Evolutionary conservation across 2,888 invertebrate genomes (phyloP).

Genomic region (Bombyx huttoni): DNA sequence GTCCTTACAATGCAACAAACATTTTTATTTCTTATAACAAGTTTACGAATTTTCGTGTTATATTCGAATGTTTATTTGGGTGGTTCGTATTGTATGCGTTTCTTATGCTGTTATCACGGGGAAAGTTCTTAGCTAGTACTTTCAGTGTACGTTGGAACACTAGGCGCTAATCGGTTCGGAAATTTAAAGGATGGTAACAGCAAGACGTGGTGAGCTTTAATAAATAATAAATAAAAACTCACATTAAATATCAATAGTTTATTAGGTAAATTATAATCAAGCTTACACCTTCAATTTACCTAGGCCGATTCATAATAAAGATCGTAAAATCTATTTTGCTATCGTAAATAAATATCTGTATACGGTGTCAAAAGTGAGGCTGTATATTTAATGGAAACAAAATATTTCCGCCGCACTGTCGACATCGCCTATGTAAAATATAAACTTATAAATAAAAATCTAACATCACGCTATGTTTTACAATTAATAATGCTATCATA

Average conservation of each 20-base stretch:
- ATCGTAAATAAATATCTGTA: constrained; percentile 22
- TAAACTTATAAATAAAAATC: constrained; percentile 59
- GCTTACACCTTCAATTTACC: constrained; percentile 64
- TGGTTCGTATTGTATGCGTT: too few relatives aligned
- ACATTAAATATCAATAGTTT: constrained; percentile 63
- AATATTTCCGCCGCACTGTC: constrained; percentile 5
- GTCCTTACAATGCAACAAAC: too few relatives aligned
- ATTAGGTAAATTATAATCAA: constrained; percentile 72
- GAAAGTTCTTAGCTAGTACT: too few relatives aligned
- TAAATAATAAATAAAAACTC: constrained; percentile 17
- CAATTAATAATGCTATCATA: constrained; percentile 52
- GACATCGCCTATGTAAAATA: constrained; percentile 45
- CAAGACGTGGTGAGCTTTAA: too few relatives aligned
- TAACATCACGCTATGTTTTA: constrained; percentile 63
- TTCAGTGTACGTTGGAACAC: too few relatives aligned
- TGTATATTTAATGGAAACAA: constrained; percentile 11
- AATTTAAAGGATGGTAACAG: not conserved
- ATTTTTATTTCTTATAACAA: too few relatives aligned
- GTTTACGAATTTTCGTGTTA: too few relatives aligned
- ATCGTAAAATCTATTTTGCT: constrained; percentile 51
- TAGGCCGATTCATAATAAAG: constrained; percentile 53
- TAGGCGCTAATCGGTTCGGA: not conserved
- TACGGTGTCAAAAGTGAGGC: constrained; percentile 28
- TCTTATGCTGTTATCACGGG: too few relatives aligned
- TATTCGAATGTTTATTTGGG: too few relatives aligned